Conservation (phyloP, 2,113 vertebrate genomes). For the Carassius carassius region DNA sequence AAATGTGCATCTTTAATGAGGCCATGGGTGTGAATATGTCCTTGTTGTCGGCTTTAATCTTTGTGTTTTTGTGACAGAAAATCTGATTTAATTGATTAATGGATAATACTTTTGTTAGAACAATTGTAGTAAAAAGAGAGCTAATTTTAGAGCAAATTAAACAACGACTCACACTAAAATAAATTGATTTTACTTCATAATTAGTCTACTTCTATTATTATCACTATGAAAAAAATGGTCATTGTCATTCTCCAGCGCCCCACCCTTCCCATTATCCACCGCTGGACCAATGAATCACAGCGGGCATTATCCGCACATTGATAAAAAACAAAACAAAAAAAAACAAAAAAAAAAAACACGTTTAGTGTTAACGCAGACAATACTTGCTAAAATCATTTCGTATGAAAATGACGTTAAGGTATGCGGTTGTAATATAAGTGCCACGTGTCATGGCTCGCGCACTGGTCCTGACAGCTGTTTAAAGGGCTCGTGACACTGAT, state of each 20-base stretch:
- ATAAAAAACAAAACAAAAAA: not conserved
- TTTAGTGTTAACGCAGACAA: not conserved
- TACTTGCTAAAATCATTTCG: not conserved
- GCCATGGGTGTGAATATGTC: not conserved
- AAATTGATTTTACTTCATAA: not conserved
- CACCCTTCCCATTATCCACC: slow-evolving; percentile 61
- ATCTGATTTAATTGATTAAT: not conserved
- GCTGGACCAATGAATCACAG: not conserved
- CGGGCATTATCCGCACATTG: not conserved
- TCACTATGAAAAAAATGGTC: not conserved
- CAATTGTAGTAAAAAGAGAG: not conserved
- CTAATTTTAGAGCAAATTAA: not conserved
- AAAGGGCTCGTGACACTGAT: slow-evolving; percentile 43
- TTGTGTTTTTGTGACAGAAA: not conserved
- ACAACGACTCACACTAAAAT: not conserved
- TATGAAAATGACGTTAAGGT: not conserved
- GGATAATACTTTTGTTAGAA: not conserved
- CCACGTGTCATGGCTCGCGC: not conserved
- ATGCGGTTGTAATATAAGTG: not conserved
- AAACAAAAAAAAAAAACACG: too few relatives aligned
- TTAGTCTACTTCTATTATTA: not conserved
- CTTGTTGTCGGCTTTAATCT: not conserved
- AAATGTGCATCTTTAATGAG: not conserved
- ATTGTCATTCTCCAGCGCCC: slow-evolving; percentile 64
- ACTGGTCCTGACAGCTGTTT: slow-evolving; percentile 45